Evolutionary conservation across 2,113 vertebrate genomes (phyloP).

Genomic region (Corydoras sp.): DNA sequence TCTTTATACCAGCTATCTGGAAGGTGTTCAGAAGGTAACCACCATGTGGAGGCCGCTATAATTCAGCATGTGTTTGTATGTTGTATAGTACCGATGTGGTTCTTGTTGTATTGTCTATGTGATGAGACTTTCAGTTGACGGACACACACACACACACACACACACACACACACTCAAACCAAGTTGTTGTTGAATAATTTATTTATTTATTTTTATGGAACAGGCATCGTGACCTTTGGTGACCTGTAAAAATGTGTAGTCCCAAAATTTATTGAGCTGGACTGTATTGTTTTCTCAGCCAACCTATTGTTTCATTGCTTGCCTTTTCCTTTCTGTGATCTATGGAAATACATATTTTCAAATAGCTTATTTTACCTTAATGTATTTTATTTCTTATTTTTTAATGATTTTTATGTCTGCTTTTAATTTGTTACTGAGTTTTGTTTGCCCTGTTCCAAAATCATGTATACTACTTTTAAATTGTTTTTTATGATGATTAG

Average conservation of each 20-base stretch:
- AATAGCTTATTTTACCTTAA: conserved; percentile 54
- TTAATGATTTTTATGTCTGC: conserved; percentile 40
- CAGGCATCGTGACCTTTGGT: conserved; percentile 8
- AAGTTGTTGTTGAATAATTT: background rate
- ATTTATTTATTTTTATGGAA: conserved; percentile 6
- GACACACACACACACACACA: background rate
- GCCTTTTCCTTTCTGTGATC: conserved; percentile 53
- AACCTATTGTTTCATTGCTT: conserved; percentile 61
- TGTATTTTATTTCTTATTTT: conserved; percentile 50
- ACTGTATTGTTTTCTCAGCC: conserved; percentile 45
- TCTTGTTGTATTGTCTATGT: conserved; percentile 12
- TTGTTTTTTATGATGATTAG: background rate
- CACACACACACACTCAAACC: no score
- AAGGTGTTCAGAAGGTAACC: conserved; percentile 59
- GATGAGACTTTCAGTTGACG: background rate
- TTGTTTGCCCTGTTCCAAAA: no score
- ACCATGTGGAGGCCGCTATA: conserved; percentile 71
- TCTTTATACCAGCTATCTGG: conserved; percentile 66
- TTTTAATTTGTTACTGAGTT: background rate
- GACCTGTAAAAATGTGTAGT: conserved; percentile 44
- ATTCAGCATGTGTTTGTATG: conserved; percentile 36
- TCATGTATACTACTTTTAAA: background rate
- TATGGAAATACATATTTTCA: conserved; percentile 63
- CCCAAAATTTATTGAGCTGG: conserved; percentile 60
- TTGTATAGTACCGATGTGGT: conserved; percentile 45